Evolutionary conservation across 2,888 invertebrate species (phyloP), one percentile per base, ranked within the genome.

Genomic region (Chrysolina haemoptera): DNA sequence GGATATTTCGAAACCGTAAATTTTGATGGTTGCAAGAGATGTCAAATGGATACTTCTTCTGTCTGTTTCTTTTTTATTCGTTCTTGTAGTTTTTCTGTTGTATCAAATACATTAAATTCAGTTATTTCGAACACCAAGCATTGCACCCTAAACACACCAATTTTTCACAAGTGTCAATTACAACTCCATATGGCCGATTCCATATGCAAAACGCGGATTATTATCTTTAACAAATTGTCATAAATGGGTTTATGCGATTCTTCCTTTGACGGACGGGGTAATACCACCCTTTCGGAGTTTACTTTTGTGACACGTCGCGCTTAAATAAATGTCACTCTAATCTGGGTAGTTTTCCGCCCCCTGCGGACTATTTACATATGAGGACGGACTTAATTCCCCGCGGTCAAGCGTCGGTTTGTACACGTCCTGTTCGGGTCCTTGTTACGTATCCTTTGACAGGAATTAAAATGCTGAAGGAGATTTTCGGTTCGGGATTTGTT

Each of bases 301-400:
- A 80, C 78, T 82, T 79, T 78, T 79, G 77, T 81, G 80, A 80
- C 76, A 74, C 80, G 78, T 74, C 73, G 78, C 81, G 82, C 80
- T 82, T 82, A 82, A 78, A 76, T 77, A 55, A 76, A 71, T 79
- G 81, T 82, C 82, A 80, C 74, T 74, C 74, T 82, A 82, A 82
- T 82, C 81, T 82, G 77, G 79, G 80, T 80, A 79, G 78, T 74
- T 71, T 71, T 65, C 77, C 55, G 73, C 75, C 74, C 81, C 79
- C 78, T 76, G n/a, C 18, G 16, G 55, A n/a, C 27, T 70, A 79
- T 80, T 80, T 80, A 76, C 80, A 80, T 80, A 78, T 77, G 80
- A 71, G 78, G 76, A 71, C 59, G 71, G 40, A 43, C 64, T 20
- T 72, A 76, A 74, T 70, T 65, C 75, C 75, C 71, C 68, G 77